Base-by-base conservation (phyloP, 2,113 vertebrate genomes). In the Macroglossus sobrinus region DNA sequence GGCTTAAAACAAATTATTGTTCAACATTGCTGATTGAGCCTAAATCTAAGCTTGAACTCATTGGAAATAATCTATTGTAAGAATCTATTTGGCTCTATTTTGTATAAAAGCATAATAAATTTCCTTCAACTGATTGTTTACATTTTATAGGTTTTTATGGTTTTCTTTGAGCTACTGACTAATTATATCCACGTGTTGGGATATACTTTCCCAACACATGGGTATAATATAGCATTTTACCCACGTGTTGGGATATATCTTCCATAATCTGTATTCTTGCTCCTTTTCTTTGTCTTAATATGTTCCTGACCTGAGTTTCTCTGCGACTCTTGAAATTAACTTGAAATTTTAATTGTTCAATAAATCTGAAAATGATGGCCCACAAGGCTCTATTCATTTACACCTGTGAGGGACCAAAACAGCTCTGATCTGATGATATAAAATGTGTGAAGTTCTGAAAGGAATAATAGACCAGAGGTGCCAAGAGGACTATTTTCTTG, bases 61-160 rank as follows among this genome's bases (percentile, higher is more conserved):
- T 4, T 16, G 16, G 40, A 96, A 93, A 80, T 11, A 81, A 47
- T 47, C 35, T 63, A 59, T 53, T 84, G 4, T 80, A 61, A 76
- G 64, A 18, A 15, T 57, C 16, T 84, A 21, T 57, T 94, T 80
- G 50, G 33, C n/a, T 97, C 11, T 86, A 38, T 79, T 92, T 90
- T 92, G 75, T 18, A 94, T 88, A 74, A 94, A 79, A 79, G 26
- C n/a, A 50, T 47, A 45, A 94, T 89, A 89, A 53, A 69, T 40
- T 87, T 79, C n/a, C 43, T 40, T 91, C 38, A 9, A 71, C 14
- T 45, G 22, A 74, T 40, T 71, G 9, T 22, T 35, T 53, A 5
- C 12, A 50, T 57, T 66, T 68, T 11, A 33, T 50, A 89, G 55
- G 13, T 0, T 43, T 75, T 61, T 72, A 35, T 78, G n/a, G 2